Conservation (phyloP, 2,888 invertebrate genomes). For the Pocota personata region DNA sequence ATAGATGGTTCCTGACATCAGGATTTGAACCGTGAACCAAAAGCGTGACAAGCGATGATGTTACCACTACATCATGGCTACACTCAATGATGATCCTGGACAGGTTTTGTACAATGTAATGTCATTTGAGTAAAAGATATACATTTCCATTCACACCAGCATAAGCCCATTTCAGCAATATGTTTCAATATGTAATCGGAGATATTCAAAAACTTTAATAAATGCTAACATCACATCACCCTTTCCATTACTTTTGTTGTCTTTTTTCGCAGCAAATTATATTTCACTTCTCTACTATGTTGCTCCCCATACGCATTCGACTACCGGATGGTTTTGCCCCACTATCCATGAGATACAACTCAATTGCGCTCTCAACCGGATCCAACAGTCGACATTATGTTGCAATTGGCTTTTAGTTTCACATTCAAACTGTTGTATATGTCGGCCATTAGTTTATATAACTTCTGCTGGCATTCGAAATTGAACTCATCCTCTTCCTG, state of each 20-base stretch:
- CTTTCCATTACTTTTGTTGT: neutral
- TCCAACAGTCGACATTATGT: conserved; percentile 54
- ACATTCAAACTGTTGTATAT: conserved; percentile 52
- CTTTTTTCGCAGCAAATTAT: neutral
- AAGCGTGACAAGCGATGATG: too few species aligned
- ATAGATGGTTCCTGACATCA: too few species aligned
- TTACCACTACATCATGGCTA: too few species aligned
- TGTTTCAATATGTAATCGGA: neutral
- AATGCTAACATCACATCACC: neutral
- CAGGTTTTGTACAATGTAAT: too few species aligned
- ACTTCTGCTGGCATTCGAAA: conserved; percentile 57
- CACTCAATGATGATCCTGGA: too few species aligned
- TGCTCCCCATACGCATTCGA: neutral
- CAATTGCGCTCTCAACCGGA: conserved; percentile 50
- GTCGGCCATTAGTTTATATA: conserved; percentile 56
- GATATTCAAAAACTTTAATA: neutral
- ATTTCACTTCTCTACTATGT: too few species aligned
- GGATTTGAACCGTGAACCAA: too few species aligned
- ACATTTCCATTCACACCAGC: neutral
- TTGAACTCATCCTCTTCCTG: conserved; percentile 35
- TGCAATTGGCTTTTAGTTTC: conserved; percentile 60
- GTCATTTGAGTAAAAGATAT: too few species aligned
- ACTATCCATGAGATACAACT: conserved; percentile 42
- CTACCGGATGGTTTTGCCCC: conserved; percentile 6
- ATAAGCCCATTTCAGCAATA: neutral